A percentile compares a stretch with the other conserved stretches of the same genome.
Conservation (phyloP, 2,797 vertebrate species). For the Melanotaenia parkinsoni region DNA sequence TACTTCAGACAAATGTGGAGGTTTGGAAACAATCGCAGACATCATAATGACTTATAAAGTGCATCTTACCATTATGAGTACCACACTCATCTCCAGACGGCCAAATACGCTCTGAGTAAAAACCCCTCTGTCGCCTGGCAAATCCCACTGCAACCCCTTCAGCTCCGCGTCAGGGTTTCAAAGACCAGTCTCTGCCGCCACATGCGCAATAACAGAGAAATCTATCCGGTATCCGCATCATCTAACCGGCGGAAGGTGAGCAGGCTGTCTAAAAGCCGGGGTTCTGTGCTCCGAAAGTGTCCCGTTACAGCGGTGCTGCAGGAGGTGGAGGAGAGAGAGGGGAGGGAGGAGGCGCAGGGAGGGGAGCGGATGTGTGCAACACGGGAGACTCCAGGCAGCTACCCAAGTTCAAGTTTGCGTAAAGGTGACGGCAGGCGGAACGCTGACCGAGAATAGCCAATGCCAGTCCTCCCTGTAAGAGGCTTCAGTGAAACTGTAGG, state of each 20-base stretch:
- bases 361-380: conserved; percentile 43
- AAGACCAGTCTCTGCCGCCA: conserved; percentile 11
- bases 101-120: conserved; percentile 10
- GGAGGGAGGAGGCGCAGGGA: not conserved
- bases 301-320: conserved; percentile 72
- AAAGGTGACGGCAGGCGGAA: conserved; percentile 48
- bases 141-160: conserved; percentile 42
- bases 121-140: conserved; percentile 26
- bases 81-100: conserved; percentile 33
- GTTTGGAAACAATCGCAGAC: conserved; percentile 4
- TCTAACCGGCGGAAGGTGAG: conserved; percentile 33
- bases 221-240: conserved; percentile 40
- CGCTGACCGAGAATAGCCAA: not conserved
- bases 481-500: conserved; percentile 1
- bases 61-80: conserved; percentile 55
- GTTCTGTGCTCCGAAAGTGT: conserved; percentile 64
- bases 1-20: conserved; percentile 37
- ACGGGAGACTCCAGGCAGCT: conserved; percentile 28
- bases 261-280: conserved; percentile 28
- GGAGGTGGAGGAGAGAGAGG: conserved; percentile 44
- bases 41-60: conserved; percentile 47
- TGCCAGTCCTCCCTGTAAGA: not conserved
- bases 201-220: conserved; percentile 6
- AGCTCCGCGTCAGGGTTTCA: conserved; percentile 41
- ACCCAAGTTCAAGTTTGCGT: conserved; percentile 67